Evolutionary conservation across 2,797 vertebrate species (phyloP).

Genomic region (Antrozous pallidus): DNA sequence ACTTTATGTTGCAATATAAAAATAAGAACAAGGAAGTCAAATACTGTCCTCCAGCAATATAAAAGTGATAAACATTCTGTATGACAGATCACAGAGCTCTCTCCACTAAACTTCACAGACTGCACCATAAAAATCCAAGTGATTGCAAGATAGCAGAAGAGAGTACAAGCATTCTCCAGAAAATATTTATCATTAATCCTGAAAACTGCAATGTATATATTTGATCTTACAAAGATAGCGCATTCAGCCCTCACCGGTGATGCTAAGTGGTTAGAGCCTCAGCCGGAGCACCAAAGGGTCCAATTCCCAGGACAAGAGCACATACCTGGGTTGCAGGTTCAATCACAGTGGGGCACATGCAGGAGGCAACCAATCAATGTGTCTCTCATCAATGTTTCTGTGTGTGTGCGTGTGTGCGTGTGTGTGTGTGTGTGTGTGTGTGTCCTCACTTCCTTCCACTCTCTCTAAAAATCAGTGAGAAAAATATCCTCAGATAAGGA

Average conservation of each 20-base stretch:
- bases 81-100: not conserved
- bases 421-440: no score
- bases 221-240: not conserved
- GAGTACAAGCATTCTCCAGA: not conserved
- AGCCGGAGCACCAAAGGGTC: no score
- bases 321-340: no score
- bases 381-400: no score
- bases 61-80: not conserved
- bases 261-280: no score
- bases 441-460: no score
- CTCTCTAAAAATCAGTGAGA: no score
- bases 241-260: not conserved
- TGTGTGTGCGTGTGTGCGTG: no score
- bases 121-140: not conserved
- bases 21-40: not conserved
- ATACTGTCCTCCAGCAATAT: not conserved
- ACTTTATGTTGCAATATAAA: constrained; percentile 19
- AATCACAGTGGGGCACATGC: no score
- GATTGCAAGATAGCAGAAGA: not conserved
- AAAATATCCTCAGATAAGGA: no score
- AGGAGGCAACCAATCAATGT: no score
- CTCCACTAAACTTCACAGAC: constrained; percentile 8
- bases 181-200: not conserved
- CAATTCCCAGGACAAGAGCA: no score
- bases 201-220: constrained; percentile 1